phyloP scores from a whole-genome alignment of 2,113 vertebrate genomes.

The Stigmatopora nigra region DNA sequence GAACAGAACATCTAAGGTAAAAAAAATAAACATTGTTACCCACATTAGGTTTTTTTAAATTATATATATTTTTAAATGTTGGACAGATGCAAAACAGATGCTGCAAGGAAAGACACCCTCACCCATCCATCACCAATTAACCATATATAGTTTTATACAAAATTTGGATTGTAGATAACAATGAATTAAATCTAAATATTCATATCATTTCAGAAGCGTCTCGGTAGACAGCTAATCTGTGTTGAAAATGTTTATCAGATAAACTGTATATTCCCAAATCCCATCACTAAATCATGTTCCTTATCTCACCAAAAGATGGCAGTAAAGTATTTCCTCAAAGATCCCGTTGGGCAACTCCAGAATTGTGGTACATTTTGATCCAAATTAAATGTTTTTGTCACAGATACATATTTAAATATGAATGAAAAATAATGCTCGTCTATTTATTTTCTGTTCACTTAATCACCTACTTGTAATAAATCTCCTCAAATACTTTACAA shows the following conservation, averaged over 20 bases:
- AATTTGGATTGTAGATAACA: background rate
- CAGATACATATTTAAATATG: constrained; percentile 22
- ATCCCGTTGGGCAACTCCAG: background rate
- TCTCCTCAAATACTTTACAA: background rate
- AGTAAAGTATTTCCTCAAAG: constrained; percentile 50
- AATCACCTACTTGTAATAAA: background rate
- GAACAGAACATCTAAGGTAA: background rate
- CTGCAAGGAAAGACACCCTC: too few relatives aligned
- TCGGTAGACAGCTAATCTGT: background rate
- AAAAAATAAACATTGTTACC: background rate
- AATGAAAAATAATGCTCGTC: background rate
- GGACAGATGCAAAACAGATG: background rate
- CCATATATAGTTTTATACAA: background rate
- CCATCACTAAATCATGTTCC: constrained; percentile 7
- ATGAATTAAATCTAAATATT: background rate
- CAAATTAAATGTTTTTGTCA: constrained; percentile 16
- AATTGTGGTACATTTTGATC: background rate
- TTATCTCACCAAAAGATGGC: constrained; percentile 55
- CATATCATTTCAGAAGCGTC: background rate
- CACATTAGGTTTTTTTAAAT: background rate
- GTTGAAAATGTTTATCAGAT: too few relatives aligned
- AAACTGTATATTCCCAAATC: constrained; percentile 7
- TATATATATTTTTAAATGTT: background rate
- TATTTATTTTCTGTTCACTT: background rate
- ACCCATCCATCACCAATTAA: background rate